A percentile compares a stretch with the other conserved stretches of the same genome.
phyloP scores from a whole-genome alignment of 2,797 vertebrate species.

The Phataginus tricuspis region DNA sequence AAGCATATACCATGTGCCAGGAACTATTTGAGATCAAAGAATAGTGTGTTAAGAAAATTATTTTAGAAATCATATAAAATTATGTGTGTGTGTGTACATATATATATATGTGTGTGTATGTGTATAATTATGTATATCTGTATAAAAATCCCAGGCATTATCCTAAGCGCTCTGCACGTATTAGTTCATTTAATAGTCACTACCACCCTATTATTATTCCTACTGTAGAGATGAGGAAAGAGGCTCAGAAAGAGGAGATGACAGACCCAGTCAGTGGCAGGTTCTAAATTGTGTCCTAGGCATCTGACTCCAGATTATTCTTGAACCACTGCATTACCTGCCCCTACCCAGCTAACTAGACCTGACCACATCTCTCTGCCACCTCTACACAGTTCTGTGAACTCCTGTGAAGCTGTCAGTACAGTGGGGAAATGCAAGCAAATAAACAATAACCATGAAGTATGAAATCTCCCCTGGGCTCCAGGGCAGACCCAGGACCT shows the following conservation, averaged over 20 bases:
- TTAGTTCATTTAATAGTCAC: not conserved
- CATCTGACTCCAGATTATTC: not conserved
- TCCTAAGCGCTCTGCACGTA: not conserved
- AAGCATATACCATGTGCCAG: not conserved
- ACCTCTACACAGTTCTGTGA: not conserved
- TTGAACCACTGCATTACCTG: not conserved
- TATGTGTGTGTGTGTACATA: not conserved
- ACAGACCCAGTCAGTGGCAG: not conserved
- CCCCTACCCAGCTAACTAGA: not conserved
- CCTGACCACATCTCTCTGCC: not conserved
- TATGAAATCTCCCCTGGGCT: not conserved
- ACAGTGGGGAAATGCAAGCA: not conserved
- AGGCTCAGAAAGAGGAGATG: not conserved
- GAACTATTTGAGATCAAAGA: not conserved
- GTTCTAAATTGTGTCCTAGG: not conserved
- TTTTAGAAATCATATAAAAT: not conserved
- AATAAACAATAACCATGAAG: not conserved
- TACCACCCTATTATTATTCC: not conserved
- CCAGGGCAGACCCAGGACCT: not conserved
- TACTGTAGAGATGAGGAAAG: not conserved
- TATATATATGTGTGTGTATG: rapidly evolving
- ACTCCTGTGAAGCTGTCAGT: not conserved
- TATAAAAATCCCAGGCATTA: not conserved
- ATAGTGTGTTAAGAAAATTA: not conserved
- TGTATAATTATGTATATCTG: not conserved